Conservation (phyloP, 2,797 vertebrate species). For the Cyprinella venusta region DNA sequence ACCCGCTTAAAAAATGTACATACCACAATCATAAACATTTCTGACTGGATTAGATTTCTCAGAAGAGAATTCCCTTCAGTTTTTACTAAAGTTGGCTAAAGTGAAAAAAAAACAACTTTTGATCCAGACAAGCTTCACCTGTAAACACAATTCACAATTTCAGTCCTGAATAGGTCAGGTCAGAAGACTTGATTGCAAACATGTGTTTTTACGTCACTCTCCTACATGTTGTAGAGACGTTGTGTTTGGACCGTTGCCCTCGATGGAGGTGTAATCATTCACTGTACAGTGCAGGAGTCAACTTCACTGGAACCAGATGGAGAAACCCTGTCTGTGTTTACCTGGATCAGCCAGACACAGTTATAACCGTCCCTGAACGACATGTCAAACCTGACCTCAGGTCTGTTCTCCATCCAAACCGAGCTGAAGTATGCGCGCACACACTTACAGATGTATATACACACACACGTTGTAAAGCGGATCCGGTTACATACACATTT, state of each 20-base stretch:
- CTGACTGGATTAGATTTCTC: neutral
- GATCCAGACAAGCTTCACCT: slow-evolving; percentile 1
- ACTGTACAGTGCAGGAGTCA: slow-evolving; percentile 25
- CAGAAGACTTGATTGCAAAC: slow-evolving; percentile 37
- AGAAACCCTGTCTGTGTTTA: slow-evolving; percentile 31
- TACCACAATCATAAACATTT: neutral
- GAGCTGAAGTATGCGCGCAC: neutral
- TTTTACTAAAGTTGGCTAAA: neutral
- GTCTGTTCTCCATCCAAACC: slow-evolving; percentile 25
- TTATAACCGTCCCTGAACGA: slow-evolving; percentile 22
- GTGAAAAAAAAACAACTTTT: neutral
- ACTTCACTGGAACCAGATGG: slow-evolving; percentile 45
- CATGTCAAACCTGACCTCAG: slow-evolving; percentile 35
- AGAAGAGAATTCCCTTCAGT: neutral
- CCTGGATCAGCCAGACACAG: slow-evolving; percentile 10
- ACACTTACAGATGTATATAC: neutral
- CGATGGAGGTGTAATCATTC: slow-evolving; percentile 27
- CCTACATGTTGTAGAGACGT: slow-evolving; percentile 6
- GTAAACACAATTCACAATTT: slow-evolving; percentile 9
- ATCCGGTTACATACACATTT: slow-evolving; percentile 29
- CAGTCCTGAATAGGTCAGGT: neutral
- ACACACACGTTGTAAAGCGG: slow-evolving; percentile 22
- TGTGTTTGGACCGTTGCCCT: slow-evolving; percentile 43
- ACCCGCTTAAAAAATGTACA: neutral
- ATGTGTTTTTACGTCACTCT: slow-evolving; percentile 51